Evolutionary conservation across 2,797 vertebrate genomes (phyloP), one percentile per base, ranked within the genome.

Genomic region (Acipenser transmontanus): DNA sequence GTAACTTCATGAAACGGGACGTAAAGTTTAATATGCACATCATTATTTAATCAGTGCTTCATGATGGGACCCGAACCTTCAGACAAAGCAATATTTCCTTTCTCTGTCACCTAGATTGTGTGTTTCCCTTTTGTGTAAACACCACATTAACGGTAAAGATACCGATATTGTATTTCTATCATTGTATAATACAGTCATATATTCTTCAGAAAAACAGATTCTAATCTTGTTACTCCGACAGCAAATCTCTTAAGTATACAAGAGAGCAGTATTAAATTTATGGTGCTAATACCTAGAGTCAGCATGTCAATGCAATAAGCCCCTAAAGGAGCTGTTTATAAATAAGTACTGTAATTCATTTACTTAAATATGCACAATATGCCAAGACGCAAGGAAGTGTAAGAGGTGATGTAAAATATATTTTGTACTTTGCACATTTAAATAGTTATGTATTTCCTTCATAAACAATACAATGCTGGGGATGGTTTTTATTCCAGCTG

Each of bases 141-240:
- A n/a, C 72, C 56, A 66, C 49, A 12, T 67, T 61, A 74, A 49
- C 34, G 62, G 74, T 67, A 70, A 78, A 67, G 63, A 57, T n/a
- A 57, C 62, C 56, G 76, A 77, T 76, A 72, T 82, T 72, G 79
- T 78, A 76, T 80, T 79, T 80, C 76, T 78, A 72, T 70, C 70
- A 66, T 83, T 84, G 72, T 77, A 34, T 34, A 34, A 34, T 3
- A 4, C 34, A 34, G 87, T 88, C 80, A 87, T 87, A 87, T 84
- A 70, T 85, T 84, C 84, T 68, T 34, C 50, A 82, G 78, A 80
- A 84, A 82, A 79, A 82, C 79, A 84, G 84, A 81, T 84, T 82
- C 80, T 88, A 85, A 88, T 88, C 84, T 83, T 87, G 85, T 88
- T 90, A 88, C 84, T 85, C 83, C 78, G 85, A 68, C 68, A 80